Evolutionary conservation across 2,797 vertebrate genomes (phyloP).

Genomic region (Periparus ater): DNA sequence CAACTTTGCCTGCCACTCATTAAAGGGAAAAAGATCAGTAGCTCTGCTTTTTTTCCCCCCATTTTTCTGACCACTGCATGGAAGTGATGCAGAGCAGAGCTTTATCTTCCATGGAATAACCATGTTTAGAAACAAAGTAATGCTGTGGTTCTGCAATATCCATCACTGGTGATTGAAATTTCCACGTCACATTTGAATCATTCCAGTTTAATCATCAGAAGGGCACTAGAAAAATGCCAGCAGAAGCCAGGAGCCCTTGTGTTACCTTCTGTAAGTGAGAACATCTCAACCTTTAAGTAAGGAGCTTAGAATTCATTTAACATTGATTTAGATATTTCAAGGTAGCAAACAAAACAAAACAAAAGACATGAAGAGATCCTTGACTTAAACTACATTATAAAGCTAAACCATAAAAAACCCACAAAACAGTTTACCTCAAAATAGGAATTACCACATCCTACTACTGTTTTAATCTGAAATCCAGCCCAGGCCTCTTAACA

Average conservation of each 20-base stretch:
- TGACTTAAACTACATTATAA: not conserved
- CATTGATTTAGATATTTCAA: not conserved
- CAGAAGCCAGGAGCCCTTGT: not conserved
- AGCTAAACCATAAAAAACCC: not conserved
- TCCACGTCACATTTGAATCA: not conserved
- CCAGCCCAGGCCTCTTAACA: not conserved
- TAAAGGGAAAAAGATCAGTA: not conserved
- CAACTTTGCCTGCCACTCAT: not conserved
- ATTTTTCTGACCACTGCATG: not conserved
- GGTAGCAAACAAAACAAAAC: not conserved
- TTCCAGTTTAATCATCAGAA: not conserved
- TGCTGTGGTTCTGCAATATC: not conserved
- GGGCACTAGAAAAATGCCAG: not conserved
- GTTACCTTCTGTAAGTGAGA: not conserved
- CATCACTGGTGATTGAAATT: not conserved
- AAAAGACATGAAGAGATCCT: not conserved
- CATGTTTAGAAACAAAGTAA: conserved; percentile 37
- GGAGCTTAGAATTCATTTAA: not conserved
- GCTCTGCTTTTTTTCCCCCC: not conserved
- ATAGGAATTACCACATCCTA: not conserved
- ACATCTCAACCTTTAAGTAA: not conserved
- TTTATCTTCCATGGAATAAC: not conserved
- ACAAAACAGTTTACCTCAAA: not conserved
- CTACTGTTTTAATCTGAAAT: not conserved
- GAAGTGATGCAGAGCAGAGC: conserved; percentile 5